These are phyloP conservation scores for Mesocentrotus franciscanus DNA, from an alignment of 53 echinoderm and acorn worm genomes.

Conservation along the genomic window DNA sequence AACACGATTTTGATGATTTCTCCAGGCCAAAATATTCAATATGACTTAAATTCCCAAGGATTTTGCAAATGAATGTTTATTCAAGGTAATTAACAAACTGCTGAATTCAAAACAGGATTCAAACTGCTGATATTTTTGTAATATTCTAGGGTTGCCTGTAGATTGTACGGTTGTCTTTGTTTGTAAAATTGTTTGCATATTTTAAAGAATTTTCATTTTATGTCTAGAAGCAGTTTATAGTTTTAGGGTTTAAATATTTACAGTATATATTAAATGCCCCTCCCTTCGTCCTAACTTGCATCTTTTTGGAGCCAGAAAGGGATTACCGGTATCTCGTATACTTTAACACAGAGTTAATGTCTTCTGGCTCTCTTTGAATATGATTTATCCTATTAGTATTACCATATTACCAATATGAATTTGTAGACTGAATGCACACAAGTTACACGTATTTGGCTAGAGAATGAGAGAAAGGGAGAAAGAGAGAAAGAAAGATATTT, in stretches of 20 bases:
- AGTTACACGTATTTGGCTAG: not conserved
- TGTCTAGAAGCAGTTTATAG: no score
- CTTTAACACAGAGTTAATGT: no score
- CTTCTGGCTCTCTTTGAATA: no score
- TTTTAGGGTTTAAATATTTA: no score
- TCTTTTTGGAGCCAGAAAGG: no score
- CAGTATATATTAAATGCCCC: not conserved
- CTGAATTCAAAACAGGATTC: not conserved
- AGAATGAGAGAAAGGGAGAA: not conserved
- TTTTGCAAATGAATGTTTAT: not conserved
- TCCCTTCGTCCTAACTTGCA: not conserved
- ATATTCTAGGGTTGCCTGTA: no score
- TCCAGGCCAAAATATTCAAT: not conserved
- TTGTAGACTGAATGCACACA: not conserved
- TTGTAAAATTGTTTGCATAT: no score
- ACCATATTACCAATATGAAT: not conserved
- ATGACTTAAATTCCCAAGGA: slow-evolving; percentile 6
- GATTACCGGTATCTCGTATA: no score
- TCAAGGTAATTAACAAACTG: not conserved
- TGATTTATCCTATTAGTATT: not conserved
- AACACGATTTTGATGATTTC: not conserved
- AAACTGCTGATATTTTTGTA: not conserved
- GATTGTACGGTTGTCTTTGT: no score
- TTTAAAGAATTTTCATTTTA: not conserved
- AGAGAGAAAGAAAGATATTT: not conserved